Evolutionary conservation across 92 coral and sea anemone genomes (phyloP), one percentile per base, ranked within the genome.

Genomic region (Parazoanthus atlanticus): DNA sequence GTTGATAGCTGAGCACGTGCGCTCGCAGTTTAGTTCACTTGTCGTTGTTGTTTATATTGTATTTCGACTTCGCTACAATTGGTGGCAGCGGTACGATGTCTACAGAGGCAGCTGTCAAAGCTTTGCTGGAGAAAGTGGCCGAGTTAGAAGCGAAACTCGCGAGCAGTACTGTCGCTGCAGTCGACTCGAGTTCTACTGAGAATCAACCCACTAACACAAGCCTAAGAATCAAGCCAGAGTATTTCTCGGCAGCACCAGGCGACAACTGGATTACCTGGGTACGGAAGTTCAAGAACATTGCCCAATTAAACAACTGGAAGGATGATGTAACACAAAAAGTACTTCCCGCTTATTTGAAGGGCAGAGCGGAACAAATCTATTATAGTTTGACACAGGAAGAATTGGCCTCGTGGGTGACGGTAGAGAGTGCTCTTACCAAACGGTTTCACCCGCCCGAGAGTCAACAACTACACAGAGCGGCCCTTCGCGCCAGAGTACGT

Each of bases 221-320:
- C 34, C 90, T 78, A 7, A 26, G 85, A 65, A 86, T 79, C 64
- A 88, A 88, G 36, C 90, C 71, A 13, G 86, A 81, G 85, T 89
- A 15, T 33, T 80, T 16, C 85, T 67, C 16, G 85, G 86, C 85
- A 77, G 15, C 7, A 25, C 74, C 86, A 46, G 90, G 79, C 1
- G 90, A 88, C 33, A 78, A 29, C 43, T 78, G 85, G 66, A 25
- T 67, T 11, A 74, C 82, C 12, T 88, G 90, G 85, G 49, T 79
- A 43, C 85, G 54, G 38, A 80, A 88, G 61, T 88, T 67, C 29
- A 88, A 80, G 38, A 66, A 84, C 78, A 87, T 87, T 78, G 31
- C 90, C 26, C 29, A 12, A 3, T 47, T 87, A 49, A 86, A 86
- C 71, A 86, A 86, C 10, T 86, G 84, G 89, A 56, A 17, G 52